A percentile compares a stretch with the other conserved stretches of the same genome.
Evolutionary conservation across 2,888 invertebrate genomes (phyloP).

Genomic region (Caenorhabditis sp.): DNA sequence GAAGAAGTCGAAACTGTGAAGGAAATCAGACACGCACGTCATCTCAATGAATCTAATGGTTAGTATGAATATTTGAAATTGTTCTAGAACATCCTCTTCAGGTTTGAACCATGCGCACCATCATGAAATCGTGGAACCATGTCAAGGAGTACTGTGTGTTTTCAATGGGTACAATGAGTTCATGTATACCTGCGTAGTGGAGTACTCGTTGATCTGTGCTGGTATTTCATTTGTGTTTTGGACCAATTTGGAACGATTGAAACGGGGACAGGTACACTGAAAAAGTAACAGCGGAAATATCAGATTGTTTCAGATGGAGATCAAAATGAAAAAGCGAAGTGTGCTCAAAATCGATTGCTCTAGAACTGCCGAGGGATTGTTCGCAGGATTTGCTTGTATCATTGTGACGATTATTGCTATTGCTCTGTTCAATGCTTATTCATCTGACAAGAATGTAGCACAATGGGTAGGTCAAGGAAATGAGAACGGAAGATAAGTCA

Average conservation of each 20-base stretch:
- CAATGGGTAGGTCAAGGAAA: conserved; percentile 63
- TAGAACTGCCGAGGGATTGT: conserved; percentile 74
- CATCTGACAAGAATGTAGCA: conserved; percentile 67
- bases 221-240: conserved; percentile 77
- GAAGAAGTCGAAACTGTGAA: conserved; percentile 76
- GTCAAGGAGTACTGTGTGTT: conserved; percentile 73
- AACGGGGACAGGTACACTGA: conserved; percentile 18
- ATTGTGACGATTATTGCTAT: conserved; percentile 72
- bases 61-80: background rate
- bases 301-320: conserved; percentile 46
- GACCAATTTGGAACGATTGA: conserved; percentile 70
- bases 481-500: background rate
- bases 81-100: background rate
- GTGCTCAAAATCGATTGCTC: conserved; percentile 77
- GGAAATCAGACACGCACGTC: conserved; percentile 66
- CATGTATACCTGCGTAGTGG: conserved; percentile 78
- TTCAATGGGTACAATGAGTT: conserved; percentile 76
- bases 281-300: background rate
- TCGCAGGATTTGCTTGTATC: conserved; percentile 71
- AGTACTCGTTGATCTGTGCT: conserved; percentile 76
- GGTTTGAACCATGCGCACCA: background rate
- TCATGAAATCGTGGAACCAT: conserved; percentile 58
- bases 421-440: conserved; percentile 74
- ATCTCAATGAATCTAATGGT: conserved; percentile 28
- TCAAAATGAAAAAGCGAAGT: conserved; percentile 68